Conservation (phyloP, 2,888 invertebrate genomes). For the Galeruca laticollis region DNA sequence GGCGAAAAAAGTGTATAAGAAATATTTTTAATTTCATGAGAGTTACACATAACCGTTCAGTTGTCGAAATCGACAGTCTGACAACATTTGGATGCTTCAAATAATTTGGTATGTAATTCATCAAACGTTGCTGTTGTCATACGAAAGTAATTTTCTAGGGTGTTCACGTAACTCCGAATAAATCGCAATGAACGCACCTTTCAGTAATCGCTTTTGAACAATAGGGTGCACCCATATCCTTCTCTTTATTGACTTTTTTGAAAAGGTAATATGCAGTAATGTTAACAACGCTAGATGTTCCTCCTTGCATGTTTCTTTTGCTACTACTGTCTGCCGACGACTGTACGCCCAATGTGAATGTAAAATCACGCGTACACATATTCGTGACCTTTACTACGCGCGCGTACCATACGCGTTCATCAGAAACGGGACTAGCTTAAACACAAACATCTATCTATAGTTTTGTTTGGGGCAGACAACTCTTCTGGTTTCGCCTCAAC, state of each 20-base stretch:
- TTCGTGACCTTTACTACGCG: constrained; percentile 11
- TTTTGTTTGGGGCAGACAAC: too few species aligned
- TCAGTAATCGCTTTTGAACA: constrained; percentile 20
- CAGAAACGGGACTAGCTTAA: constrained; percentile 6
- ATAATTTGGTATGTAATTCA: constrained; percentile 11
- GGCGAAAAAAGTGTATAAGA: constrained; percentile 12
- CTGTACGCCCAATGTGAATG: constrained; percentile 10
- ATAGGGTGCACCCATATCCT: too few species aligned
- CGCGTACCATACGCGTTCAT: constrained; percentile 19
- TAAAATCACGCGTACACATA: constrained; percentile 13
- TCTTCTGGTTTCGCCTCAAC: too few species aligned
- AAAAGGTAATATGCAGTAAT: constrained; percentile 15
- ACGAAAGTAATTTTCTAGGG: constrained; percentile 14
- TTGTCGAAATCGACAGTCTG: constrained; percentile 15
- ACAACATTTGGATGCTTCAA: constrained; percentile 17
- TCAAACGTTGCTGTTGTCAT: constrained; percentile 15
- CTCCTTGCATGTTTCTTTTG: constrained; percentile 14
- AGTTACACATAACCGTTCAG: constrained; percentile 14
- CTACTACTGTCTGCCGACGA: constrained; percentile 7
- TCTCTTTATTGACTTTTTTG: constrained; percentile 7
- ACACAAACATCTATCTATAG: too few species aligned
- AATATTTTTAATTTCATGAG: constrained; percentile 14
- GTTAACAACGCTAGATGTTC: constrained; percentile 13
- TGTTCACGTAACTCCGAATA: too few species aligned
- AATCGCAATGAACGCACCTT: too few species aligned